Evolutionary conservation across 2,888 invertebrate genomes (phyloP), one percentile per base, ranked within the genome.

Genomic region (Mythimna loreyi): DNA sequence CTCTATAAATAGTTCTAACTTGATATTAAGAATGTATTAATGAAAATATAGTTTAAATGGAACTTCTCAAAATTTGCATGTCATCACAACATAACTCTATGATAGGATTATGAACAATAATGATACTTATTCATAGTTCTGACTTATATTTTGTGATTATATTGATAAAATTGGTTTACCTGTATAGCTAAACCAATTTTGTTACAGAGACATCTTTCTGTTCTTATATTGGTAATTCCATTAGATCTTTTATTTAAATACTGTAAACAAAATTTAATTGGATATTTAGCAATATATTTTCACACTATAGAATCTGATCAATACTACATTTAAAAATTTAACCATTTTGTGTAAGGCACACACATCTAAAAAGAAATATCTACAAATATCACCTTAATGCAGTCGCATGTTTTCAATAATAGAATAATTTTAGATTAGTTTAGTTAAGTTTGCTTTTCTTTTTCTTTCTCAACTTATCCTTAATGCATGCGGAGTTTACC

Each of bases 31-130:
- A 7, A 33, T 33, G 21, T n/a, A 21, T 49, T 2, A 19, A 50
- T 13, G 9, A 8, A 33, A 47, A 43, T 25, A n/a, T 28, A 1
- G 19, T 43, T n/a, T 21, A 13, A 45, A 28, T 47, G 0, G 13
- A 56, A 30, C 23, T 30, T 45, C 23, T 56, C n/a, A 59, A 66
- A 76, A 66, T 59, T 8, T 75, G 75, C 72, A 60, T 72, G 66
- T 75, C 77, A 75, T 75, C 45, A 25, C 25, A 25, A 43, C 19
- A 9, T 40, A 2, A 4, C 21, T 28, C 16, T 52, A 8, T 16
- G 16, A 3, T 7, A 40, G 16, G 16, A 16, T 40, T 40, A 40
- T 40, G 1, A 19, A 40, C 16, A 40, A 40, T 40, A 40, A 36
- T 36, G 3, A 36, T 36, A 36, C 36, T 3, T 70, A 23, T 57